Evolutionary conservation across 2,113 vertebrate genomes (phyloP).

Genomic region (Strigops habroptila): DNA sequence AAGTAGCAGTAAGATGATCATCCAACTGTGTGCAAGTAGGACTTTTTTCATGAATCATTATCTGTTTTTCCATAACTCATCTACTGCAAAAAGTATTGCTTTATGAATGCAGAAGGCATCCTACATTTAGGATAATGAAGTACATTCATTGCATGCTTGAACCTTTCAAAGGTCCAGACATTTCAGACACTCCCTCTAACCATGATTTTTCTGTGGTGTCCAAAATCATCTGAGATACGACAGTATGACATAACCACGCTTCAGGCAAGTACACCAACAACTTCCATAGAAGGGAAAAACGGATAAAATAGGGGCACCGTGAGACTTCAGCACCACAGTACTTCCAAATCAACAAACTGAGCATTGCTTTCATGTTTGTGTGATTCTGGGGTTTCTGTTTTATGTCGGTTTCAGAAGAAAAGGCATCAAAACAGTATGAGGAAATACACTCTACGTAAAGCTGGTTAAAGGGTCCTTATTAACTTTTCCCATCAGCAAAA

Average conservation of each 20-base stretch:
- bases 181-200: not conserved
- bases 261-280: not conserved
- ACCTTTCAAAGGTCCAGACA: constrained; percentile 10
- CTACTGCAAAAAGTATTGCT: constrained; percentile 10
- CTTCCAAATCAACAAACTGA: not conserved
- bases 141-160: not conserved
- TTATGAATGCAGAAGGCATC: constrained; percentile 49
- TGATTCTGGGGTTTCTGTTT: not conserved
- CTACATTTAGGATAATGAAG: constrained; percentile 9
- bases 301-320: not conserved
- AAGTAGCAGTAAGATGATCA: constrained; percentile 42
- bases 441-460: not conserved
- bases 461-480: not conserved
- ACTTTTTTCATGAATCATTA: constrained; percentile 55
- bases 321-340: not conserved
- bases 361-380: not conserved
- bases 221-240: not conserved
- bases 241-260: not conserved
- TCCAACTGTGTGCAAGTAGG: constrained; percentile 29
- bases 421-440: not conserved
- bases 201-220: not conserved
- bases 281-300: constrained; percentile 33
- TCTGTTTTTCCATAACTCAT: constrained; percentile 56
- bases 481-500: not conserved
- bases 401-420: not conserved